Conservation (phyloP, 2,113 vertebrate genomes). For the Mixornis gularis region DNA sequence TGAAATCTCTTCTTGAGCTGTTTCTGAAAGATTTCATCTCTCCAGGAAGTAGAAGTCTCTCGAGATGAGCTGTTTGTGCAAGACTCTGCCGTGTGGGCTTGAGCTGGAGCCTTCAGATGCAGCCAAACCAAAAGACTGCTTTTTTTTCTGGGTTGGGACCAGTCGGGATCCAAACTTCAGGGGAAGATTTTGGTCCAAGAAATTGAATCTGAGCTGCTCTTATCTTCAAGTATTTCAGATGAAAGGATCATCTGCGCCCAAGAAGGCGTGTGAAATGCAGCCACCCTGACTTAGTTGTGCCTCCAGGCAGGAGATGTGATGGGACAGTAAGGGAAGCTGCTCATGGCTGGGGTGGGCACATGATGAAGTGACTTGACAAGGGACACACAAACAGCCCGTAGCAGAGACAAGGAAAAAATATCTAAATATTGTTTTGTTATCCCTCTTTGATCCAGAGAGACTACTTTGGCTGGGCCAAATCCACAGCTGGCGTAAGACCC, state of each 20-base stretch:
- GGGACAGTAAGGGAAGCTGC: neutral
- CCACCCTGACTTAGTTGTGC: neutral
- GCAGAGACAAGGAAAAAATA: neutral
- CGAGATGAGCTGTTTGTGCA: conserved; percentile 19
- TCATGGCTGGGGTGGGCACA: fast-evolving
- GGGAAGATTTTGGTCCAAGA: conserved; percentile 1
- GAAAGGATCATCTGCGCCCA: neutral
- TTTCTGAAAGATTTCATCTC: conserved; percentile 58
- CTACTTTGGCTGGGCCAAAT: neutral
- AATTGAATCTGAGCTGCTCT: conserved; percentile 2
- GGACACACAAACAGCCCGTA: neutral
- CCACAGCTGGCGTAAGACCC: neutral
- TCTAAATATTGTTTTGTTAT: neutral
- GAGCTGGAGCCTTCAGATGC: neutral
- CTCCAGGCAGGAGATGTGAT: neutral
- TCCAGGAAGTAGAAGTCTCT: conserved; percentile 41
- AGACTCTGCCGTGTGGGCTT: neutral
- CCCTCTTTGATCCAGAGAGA: conserved; percentile 1
- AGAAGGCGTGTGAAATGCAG: neutral
- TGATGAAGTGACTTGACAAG: conserved; percentile 20
- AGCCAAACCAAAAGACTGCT: conserved; percentile 2
- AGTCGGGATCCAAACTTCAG: conserved; percentile 1
- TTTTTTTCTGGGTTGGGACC: neutral
- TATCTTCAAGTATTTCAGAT: conserved; percentile 37
- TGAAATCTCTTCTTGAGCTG: conserved; percentile 11